Conservation (phyloP, 2,113 vertebrate species). For the Brienomyrus longianalis region DNA sequence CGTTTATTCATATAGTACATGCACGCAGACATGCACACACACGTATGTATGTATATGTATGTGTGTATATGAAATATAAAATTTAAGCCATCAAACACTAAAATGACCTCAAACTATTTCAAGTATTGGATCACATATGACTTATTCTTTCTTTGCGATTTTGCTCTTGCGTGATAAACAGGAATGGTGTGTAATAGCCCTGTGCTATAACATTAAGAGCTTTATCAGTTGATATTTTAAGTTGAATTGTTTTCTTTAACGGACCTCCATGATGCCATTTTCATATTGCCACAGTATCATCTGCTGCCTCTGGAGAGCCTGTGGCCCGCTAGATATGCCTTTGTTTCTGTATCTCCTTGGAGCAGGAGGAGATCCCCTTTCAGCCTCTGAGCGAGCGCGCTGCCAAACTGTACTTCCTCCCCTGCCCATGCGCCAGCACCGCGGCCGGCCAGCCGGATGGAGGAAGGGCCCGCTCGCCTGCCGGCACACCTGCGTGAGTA, state of each 20-base stretch:
- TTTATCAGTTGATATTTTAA: neutral
- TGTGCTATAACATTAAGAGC: neutral
- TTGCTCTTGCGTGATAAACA: neutral
- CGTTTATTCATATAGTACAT: neutral
- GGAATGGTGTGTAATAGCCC: neutral
- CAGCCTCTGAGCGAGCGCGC: slow-evolving; percentile 84
- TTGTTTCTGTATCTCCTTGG: slow-evolving; percentile 69
- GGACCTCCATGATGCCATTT: neutral
- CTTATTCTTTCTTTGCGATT: neutral
- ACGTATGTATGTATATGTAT: no score
- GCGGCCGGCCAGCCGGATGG: slow-evolving; percentile 79
- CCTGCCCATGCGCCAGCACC: slow-evolving; percentile 85
- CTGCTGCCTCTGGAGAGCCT: neutral
- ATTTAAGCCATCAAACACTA: neutral
- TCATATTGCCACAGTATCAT: neutral
- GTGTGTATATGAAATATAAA: no score
- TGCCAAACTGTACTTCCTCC: slow-evolving; percentile 79
- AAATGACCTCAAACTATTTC: neutral
- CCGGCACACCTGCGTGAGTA: slow-evolving; percentile 93
- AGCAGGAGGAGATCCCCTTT: slow-evolving; percentile 92
- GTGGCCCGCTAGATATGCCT: slow-evolving; percentile 53
- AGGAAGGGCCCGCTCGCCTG: slow-evolving; percentile 81
- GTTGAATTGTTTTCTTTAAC: neutral
- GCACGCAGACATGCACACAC: neutral
- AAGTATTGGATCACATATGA: neutral